Evolutionary conservation across 2,113 vertebrate species (phyloP).

Genomic region (Otus sunia): DNA sequence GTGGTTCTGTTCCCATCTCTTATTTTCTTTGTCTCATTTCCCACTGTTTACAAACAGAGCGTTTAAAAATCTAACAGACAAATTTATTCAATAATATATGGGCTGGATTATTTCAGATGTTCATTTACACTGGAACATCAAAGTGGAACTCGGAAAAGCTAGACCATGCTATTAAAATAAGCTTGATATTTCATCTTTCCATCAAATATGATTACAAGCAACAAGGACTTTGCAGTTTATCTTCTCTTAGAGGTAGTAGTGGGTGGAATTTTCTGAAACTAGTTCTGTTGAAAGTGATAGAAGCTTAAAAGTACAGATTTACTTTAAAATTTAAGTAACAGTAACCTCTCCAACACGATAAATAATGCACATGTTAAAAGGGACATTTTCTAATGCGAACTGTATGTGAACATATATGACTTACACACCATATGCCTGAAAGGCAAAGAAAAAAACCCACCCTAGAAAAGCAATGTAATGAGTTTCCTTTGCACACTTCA

Average conservation of each 20-base stretch:
- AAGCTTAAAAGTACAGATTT: not conserved
- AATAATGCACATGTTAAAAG: not conserved
- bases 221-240: not conserved
- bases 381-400: not conserved
- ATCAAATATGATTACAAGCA: not conserved
- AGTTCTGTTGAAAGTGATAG: not conserved
- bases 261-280: not conserved
- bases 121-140: not conserved
- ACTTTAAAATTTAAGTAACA: not conserved
- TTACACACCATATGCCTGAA: not conserved
- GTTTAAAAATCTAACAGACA: not conserved
- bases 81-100: not conserved
- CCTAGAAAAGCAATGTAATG: not conserved
- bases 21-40: not conserved
- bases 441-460: not conserved
- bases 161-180: not conserved
- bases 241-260: not conserved
- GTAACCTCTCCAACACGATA: not conserved
- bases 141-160: not conserved
- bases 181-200: not conserved
- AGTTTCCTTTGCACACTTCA: not conserved
- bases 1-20: not conserved
- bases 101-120: not conserved
- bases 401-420: not conserved
- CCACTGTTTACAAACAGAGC: not conserved